Conservation (phyloP, 2,113 vertebrate genomes). For the Ceuthmochares aereus region DNA sequence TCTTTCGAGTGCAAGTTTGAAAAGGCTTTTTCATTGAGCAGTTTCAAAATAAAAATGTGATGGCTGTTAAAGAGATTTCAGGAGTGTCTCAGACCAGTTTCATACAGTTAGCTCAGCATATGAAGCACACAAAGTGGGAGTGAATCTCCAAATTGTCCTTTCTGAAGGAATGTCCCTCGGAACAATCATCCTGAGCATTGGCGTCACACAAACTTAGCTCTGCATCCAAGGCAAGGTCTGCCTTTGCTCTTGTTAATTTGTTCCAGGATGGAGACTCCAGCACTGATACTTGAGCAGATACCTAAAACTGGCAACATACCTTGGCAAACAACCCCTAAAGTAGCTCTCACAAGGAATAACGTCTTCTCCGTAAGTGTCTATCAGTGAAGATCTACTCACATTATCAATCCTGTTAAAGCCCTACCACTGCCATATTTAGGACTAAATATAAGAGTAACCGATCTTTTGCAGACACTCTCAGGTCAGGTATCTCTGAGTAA, state of each 20-base stretch:
- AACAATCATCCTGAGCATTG: background rate
- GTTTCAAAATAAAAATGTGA: background rate
- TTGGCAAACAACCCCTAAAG: background rate
- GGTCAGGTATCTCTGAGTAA: background rate
- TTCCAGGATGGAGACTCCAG: background rate
- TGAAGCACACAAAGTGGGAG: background rate
- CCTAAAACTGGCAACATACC: accelerated
- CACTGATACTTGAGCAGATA: background rate
- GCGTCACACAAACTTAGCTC: accelerated
- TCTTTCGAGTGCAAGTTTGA: background rate
- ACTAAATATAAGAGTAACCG: background rate
- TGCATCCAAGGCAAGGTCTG: accelerated
- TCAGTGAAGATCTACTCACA: background rate
- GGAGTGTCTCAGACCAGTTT: background rate
- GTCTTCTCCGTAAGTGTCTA: background rate
- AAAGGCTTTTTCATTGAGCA: background rate
- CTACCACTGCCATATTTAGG: background rate
- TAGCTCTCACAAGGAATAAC: background rate
- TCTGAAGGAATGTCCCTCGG: accelerated
- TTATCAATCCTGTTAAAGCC: background rate
- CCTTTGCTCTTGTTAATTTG: background rate
- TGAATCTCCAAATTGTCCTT: background rate
- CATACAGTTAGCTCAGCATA: background rate
- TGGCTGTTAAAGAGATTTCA: background rate
- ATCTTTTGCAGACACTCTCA: background rate